These are phyloP conservation scores for Equus quagga DNA, from an alignment of 2,113 vertebrate species.

Conservation along the genomic window DNA sequence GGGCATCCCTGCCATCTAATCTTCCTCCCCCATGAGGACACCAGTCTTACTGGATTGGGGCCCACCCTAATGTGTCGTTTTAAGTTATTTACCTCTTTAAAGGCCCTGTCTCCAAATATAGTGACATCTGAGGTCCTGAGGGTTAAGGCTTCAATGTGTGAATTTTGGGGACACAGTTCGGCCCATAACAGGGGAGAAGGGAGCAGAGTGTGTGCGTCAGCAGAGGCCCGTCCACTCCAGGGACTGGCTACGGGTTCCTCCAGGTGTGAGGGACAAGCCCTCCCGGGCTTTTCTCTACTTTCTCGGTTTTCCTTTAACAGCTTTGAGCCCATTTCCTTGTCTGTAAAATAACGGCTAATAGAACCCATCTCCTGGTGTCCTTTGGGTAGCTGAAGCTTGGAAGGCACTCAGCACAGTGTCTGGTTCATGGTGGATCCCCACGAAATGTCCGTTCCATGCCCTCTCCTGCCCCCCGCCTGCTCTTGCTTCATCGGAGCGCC, in stretches of 20 bases:
- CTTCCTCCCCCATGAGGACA: not conserved
- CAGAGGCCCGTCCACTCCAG: not conserved
- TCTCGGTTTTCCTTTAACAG: not conserved
- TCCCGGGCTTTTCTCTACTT: not conserved
- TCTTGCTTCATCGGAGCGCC: not conserved
- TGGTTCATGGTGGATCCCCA: not conserved
- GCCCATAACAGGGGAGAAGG: not conserved
- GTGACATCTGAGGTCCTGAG: not conserved
- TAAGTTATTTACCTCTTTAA: not conserved
- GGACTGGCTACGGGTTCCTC: fast-evolving
- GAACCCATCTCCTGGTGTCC: not conserved
- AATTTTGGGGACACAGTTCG: too few species aligned
- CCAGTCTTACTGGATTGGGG: not conserved
- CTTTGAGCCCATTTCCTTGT: not conserved
- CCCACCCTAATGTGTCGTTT: not conserved
- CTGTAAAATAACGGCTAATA: not conserved
- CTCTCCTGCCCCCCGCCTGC: not conserved
- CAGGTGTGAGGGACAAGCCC: not conserved
- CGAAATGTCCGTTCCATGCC: fast-evolving
- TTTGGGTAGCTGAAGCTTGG: not conserved
- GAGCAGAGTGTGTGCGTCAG: not conserved
- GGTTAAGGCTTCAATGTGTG: not conserved
- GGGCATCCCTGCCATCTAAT: not conserved
- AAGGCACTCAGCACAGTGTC: not conserved
- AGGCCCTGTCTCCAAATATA: not conserved